phyloP scores from a whole-genome alignment of 2,113 vertebrate genomes.

The Hippocampus abdominalis region DNA sequence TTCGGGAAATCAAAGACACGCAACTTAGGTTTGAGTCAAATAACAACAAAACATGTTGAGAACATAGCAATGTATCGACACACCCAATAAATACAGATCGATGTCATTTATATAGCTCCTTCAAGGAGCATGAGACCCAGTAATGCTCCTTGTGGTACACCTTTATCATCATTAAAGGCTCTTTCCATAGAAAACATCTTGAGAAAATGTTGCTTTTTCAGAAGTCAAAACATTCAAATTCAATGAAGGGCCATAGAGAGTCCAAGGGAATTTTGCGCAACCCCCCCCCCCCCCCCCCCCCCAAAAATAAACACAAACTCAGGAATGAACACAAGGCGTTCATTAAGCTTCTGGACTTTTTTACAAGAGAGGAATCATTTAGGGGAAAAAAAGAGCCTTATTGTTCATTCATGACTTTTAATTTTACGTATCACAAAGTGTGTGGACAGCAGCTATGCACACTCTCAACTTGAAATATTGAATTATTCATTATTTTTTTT shows the following conservation, averaged over 20 bases:
- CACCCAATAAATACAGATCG: background rate
- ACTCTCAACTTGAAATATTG: constrained; percentile 13
- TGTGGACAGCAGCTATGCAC: background rate
- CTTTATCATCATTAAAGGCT: background rate
- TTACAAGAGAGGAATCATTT: constrained; percentile 20
- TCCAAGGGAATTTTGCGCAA: background rate
- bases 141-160: background rate
- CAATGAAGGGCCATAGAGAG: background rate
- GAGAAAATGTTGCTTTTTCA: background rate
- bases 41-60: background rate
- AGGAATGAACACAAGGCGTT: constrained; percentile 35
- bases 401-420: constrained; percentile 30
- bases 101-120: background rate
- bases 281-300: too few relatives aligned
- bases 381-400: constrained; percentile 16
- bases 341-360: constrained; percentile 29
- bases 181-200: background rate
- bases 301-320: constrained; percentile 24
- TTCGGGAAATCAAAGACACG: background rate
- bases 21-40: background rate
- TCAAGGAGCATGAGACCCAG: too few relatives aligned
- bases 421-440: constrained; percentile 4
- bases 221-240: background rate
- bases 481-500: constrained; percentile 24
- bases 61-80: background rate